Evolutionary conservation across 1,140 invertebrate genomes (phyloP), one percentile per base, ranked within the genome.

Genomic region (Papilio polytes): DNA sequence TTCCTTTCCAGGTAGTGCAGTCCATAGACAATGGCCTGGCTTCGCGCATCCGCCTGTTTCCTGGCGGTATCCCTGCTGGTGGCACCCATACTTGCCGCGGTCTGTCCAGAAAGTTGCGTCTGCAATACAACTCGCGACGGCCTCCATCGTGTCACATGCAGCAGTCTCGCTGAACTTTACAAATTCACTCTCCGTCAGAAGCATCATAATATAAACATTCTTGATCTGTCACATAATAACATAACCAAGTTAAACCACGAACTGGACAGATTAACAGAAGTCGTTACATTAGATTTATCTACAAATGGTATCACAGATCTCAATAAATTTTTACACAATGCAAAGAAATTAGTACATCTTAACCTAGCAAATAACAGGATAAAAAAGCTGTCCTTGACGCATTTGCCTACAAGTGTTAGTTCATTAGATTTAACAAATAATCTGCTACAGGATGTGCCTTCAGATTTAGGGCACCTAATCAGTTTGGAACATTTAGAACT

Each of bases 401-500:
- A 95, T 84, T 87, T 97, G 86, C 96, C 96, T n/a, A 93, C 91
- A 83, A 96, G 96, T 87, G 89, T 97, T 82, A 95, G 96, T 91
- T 95, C 95, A 48, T 92, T 97, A 85, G 96, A 97, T 89, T 93
- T 97, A 90, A 95, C 96, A 80, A 94, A 96, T 83, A 97, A 96
- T 91, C 90, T 95, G 44, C 94, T 97, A 83, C 92, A 89, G 80
- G 88, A 96, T 89, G 91, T 96, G 80, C 96, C 96, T 10, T 85
- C 94, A 82, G 95, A 96, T 85, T 85, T 96, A 51, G 92, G 83
- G 48, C 92, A 95, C 86, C 91, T 97, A 84, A 84, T 84, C 4
- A 90, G 95, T 82, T 89, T 97, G 76, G 94, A 95, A 86, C 95
- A 95, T 85, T 87, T 97, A 82, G 94, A 96, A 85, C 86, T 97